These are phyloP conservation scores for Myiotriccus ornatus DNA, from an alignment of 2,797 vertebrate genomes.

Conservation along the genomic window DNA sequence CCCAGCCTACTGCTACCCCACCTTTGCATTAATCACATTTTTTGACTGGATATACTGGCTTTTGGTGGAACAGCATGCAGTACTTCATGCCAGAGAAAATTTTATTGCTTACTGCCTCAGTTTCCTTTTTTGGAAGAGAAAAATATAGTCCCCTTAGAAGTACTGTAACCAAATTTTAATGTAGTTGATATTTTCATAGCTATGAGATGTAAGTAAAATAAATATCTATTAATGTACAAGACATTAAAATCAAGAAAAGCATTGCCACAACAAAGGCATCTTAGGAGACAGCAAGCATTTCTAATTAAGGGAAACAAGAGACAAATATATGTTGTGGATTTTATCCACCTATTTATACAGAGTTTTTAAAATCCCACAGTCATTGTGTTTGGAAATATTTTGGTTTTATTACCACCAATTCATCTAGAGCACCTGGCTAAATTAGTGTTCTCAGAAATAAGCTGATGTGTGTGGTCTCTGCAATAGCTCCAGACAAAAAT, in stretches of 20 bases:
- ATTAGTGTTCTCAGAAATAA: neutral
- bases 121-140: neutral
- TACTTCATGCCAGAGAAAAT: neutral
- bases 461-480: neutral
- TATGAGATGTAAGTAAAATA: neutral
- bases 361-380: neutral
- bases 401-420: neutral
- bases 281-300: neutral
- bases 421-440: neutral
- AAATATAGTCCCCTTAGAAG: neutral
- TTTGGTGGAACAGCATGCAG: neutral
- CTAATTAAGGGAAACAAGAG: neutral
- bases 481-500: neutral
- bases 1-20: neutral
- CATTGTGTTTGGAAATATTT: neutral
- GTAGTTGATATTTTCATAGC: neutral
- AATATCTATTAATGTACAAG: neutral
- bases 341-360: neutral
- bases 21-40: neutral
- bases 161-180: neutral
- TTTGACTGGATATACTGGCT: neutral
- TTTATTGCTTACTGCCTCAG: neutral
- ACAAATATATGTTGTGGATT: neutral
- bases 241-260: neutral
- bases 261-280: neutral